Conservation (phyloP, 2,113 vertebrate species). For the Pedionomus torquatus region DNA sequence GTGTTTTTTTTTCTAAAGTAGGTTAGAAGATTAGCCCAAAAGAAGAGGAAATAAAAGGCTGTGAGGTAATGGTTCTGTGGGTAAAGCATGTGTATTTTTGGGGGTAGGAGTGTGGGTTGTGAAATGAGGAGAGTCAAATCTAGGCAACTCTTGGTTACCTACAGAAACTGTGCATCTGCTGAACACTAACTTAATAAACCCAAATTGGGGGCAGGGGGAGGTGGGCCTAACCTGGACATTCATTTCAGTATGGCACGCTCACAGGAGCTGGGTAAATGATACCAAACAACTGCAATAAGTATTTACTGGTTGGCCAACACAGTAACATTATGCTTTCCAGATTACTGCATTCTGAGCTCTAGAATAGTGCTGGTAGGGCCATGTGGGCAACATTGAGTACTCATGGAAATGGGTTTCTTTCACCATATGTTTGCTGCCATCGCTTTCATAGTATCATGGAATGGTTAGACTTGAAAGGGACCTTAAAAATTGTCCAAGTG, state of each 20-base stretch:
- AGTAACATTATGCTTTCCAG: neutral
- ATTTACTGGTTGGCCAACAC: neutral
- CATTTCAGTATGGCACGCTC: neutral
- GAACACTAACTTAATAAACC: neutral
- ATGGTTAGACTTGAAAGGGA: neutral
- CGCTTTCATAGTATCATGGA: neutral
- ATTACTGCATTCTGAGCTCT: neutral
- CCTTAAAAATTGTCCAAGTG: neutral
- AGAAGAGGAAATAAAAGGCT: slow-evolving; percentile 48
- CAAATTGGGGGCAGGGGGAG: neutral
- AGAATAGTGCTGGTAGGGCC: neutral
- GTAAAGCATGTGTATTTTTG: neutral
- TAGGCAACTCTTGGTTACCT: neutral
- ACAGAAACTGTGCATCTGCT: neutral
- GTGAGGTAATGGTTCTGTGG: slow-evolving; percentile 53
- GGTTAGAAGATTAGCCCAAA: neutral
- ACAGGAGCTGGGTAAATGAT: neutral
- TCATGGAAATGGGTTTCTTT: neutral
- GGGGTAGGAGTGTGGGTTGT: slow-evolving; percentile 42
- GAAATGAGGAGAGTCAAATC: slow-evolving; percentile 18
- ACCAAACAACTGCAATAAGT: neutral
- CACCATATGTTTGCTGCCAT: neutral
- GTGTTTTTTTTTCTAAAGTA: neutral
- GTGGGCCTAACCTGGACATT: neutral
- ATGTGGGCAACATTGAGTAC: neutral